A percentile compares a stretch with the other conserved stretches of the same genome.
These are phyloP conservation scores for Thereuonema tuberculata DNA, from an alignment of 1,140 invertebrate genomes.

Conservation along the genomic window DNA sequence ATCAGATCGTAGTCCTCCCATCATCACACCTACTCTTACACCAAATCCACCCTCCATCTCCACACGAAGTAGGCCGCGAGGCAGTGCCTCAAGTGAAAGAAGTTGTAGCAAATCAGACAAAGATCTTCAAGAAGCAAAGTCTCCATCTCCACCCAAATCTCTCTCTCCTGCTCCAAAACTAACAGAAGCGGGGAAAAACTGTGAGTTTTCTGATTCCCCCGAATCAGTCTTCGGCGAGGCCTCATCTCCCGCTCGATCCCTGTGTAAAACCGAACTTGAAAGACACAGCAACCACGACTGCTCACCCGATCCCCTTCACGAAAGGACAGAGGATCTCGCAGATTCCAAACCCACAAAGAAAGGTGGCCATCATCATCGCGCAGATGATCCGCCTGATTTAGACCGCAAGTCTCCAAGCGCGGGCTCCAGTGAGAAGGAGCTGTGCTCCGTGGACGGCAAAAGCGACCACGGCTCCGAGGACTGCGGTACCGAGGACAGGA, in stretches of 20 bases:
- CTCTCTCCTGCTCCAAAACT: neutral
- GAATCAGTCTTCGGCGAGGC: too few relatives aligned
- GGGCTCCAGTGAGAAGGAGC: conserved; percentile 16
- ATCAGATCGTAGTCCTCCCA: too few relatives aligned
- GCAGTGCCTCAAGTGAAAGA: neutral
- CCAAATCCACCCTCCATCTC: too few relatives aligned
- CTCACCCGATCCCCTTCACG: too few relatives aligned
- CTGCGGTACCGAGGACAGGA: conserved; percentile 15
- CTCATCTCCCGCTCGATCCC: too few relatives aligned
- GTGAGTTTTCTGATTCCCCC: too few relatives aligned
- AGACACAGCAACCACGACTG: too few relatives aligned
- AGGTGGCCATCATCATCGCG: too few relatives aligned
- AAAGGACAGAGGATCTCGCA: conserved; percentile 12
- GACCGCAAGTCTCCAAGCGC: conserved; percentile 16
- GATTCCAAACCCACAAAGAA: too few relatives aligned
- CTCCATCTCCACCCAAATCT: neutral
- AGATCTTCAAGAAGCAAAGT: neutral
- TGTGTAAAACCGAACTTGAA: too few relatives aligned
- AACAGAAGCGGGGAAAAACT: too few relatives aligned
- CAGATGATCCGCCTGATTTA: conserved; percentile 17
- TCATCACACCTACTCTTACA: too few relatives aligned
- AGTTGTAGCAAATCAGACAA: neutral
- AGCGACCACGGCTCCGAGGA: conserved; percentile 1
- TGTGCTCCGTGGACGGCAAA: conserved; percentile 9
- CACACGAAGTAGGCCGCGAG: neutral